Percentiles rank a stretch among this genome's conserved stretches.
phyloP scores from a whole-genome alignment of 1,140 invertebrate genomes.

The Tyrophagus putrescentiae region DNA sequence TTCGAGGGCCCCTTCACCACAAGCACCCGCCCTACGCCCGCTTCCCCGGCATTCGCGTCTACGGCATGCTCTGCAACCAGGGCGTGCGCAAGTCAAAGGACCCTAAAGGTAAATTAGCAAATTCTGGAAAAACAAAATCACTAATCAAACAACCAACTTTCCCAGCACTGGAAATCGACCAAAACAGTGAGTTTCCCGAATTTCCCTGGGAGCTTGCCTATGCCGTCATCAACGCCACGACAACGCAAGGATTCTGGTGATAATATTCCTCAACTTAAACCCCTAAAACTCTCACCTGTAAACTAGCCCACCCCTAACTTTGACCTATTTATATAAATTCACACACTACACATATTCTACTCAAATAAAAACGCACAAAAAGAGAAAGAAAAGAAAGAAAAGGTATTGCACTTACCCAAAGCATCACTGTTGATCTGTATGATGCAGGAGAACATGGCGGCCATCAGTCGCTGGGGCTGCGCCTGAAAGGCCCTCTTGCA shows the following conservation, averaged over 20 bases:
- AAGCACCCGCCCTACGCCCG: constrained; percentile 82
- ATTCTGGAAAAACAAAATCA: neutral
- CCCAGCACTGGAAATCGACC: constrained; percentile 12
- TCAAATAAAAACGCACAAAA: constrained; percentile 21
- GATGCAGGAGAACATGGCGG: constrained; percentile 89
- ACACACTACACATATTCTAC: too few species aligned
- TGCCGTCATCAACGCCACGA: constrained; percentile 19
- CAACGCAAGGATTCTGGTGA: constrained; percentile 15
- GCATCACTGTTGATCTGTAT: constrained; percentile 83
- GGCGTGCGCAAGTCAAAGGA: constrained; percentile 11
- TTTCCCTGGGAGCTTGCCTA: constrained; percentile 22
- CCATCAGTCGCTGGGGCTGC: constrained; percentile 76
- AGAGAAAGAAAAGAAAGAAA: constrained; percentile 7
- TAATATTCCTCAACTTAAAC: constrained; percentile 1
- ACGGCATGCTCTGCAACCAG: constrained; percentile 70
- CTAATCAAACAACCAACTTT: neutral
- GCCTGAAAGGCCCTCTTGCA: constrained; percentile 74
- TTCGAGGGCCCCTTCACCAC: constrained; percentile 82
- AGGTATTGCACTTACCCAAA: constrained; percentile 78
- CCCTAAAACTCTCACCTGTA: too few species aligned
- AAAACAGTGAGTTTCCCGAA: constrained; percentile 22
- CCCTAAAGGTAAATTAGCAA: neutral
- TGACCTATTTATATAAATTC: too few species aligned
- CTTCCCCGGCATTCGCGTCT: constrained; percentile 44
- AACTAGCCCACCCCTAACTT: too few species aligned